Evolutionary conservation across 1,140 invertebrate species (phyloP), one percentile per base, ranked within the genome.

Genomic region (Papilio helenus): DNA sequence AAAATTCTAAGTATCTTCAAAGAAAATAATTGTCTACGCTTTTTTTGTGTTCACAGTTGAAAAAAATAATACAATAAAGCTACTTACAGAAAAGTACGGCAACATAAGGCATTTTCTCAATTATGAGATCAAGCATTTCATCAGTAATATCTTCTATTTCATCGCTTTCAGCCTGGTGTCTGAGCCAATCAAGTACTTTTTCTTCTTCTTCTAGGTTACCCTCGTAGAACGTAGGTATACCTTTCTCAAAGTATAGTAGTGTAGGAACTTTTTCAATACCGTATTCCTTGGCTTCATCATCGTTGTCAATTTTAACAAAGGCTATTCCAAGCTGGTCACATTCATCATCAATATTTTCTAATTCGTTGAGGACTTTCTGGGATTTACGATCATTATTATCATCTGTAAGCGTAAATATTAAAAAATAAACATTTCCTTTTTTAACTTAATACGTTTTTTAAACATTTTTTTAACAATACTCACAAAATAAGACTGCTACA

Each of bases 301-400:
- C 95, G 92, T 99, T 98, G 88, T 99, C 98, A 88, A 99, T 98
- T 94, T 99, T 99, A 1, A 99, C 98, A 94, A 99, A 98, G 79
- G 96, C 97, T 87, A 99, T 97, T 58, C 97, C 97, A 81, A 98
- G 94, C 81, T 97, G 95, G 93, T 99, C 98, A 93, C 98, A 98
- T 95, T 99, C 98, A 93, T 99, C 98, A 88, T 99, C 98, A 90
- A 99, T 99, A 89, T 98, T 99, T 95, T 99, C 98, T 82, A 99
- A 93, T 95, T 99, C 98, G 87, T 97, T 97, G 61, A 99, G 95
- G 65, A 98, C 97, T 90, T 96, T 96, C 89, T 97, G 96, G 44
- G 97, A 98, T 94, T 98, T 98, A 79, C 97, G 96, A 89, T 98
- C 98, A 88, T 98, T 98, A 89, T 98, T 98, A 89, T 98, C 97